These are phyloP conservation scores for Microctonus aethiopoides DNA, from an alignment of 2,888 invertebrate genomes.

Conservation along the genomic window DNA sequence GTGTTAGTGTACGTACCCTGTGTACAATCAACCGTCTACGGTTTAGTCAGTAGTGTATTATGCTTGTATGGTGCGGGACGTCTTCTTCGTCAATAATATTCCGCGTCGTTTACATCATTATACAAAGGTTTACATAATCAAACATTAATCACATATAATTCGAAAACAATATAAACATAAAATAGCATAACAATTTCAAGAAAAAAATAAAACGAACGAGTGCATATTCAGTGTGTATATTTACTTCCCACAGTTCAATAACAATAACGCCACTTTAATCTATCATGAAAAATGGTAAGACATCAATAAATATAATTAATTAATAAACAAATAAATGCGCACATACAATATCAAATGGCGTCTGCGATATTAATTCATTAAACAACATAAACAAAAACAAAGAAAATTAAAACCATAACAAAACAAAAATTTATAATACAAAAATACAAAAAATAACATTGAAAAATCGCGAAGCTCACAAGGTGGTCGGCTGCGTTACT, in stretches of 20 bases:
- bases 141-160: background rate
- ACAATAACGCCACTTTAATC: background rate
- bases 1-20: too few species aligned
- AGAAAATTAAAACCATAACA: too few species aligned
- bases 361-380: background rate
- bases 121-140: background rate
- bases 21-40: too few species aligned
- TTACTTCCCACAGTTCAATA: background rate
- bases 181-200: background rate
- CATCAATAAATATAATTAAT: background rate
- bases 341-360: background rate
- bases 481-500: slow-evolving; percentile 12
- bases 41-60: background rate
- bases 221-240: background rate
- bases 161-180: background rate
- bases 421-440: too few species aligned
- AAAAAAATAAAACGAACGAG: background rate
- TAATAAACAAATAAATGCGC: background rate
- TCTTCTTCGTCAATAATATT: slow-evolving; percentile 25
- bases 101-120: slow-evolving; percentile 24
- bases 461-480: background rate
- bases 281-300: slow-evolving; percentile 2
- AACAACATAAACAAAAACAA: too few species aligned
- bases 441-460: background rate
- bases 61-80: slow-evolving; percentile 21